Evolutionary conservation across 2,797 vertebrate genomes (phyloP).

Genomic region (Gallinago nigripennis): DNA sequence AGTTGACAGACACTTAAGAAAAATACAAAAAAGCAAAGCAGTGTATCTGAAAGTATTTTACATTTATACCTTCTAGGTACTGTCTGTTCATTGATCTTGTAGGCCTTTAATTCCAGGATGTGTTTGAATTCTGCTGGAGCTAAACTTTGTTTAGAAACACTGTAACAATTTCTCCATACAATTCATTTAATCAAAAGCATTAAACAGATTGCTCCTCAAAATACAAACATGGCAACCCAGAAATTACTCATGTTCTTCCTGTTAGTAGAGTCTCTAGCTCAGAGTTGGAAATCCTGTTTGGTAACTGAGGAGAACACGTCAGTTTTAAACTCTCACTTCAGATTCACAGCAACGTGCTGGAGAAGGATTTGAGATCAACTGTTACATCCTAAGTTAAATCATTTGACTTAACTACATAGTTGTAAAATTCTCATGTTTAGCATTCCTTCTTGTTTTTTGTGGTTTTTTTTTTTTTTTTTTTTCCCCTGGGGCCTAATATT

Average conservation of each 20-base stretch:
- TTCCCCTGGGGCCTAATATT: neutral
- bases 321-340: neutral
- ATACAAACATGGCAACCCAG: neutral
- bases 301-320: neutral
- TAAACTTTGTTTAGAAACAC: neutral
- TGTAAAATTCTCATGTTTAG: neutral
- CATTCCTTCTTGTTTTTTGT: neutral
- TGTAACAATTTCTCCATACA: neutral
- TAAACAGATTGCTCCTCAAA: neutral
- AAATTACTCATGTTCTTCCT: neutral
- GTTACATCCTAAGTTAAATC: neutral
- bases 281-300: neutral
- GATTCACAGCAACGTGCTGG: neutral
- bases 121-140: neutral
- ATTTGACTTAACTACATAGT: neutral
- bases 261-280: neutral
- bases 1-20: neutral
- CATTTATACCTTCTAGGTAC: neutral
- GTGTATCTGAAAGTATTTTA: neutral
- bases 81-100: neutral
- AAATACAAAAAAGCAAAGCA: neutral
- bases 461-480: no score
- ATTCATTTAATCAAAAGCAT: neutral
- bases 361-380: neutral
- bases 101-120: neutral